phyloP scores from a whole-genome alignment of 2,888 invertebrate species.

The Tanytarsus gracilentus region DNA sequence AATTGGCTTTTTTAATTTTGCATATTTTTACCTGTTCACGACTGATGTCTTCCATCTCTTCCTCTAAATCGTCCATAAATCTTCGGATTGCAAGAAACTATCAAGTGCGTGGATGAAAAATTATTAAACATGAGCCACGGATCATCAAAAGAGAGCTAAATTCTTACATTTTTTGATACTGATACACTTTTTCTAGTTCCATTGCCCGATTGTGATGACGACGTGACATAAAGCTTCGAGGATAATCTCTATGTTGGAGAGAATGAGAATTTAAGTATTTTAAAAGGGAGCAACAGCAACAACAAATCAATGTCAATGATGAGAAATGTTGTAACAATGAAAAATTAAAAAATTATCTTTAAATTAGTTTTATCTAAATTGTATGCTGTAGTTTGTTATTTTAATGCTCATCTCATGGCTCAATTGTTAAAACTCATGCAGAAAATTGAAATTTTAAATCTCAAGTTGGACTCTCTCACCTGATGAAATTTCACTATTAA shows the following conservation, averaged over 20 bases:
- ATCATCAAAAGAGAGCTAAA: background rate
- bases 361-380: too few relatives aligned
- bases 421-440: too few relatives aligned
- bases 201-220: background rate
- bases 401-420: too few relatives aligned
- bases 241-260: conserved; percentile 16
- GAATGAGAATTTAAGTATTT: too few relatives aligned
- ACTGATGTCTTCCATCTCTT: conserved; percentile 19
- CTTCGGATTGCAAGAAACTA: conserved; percentile 1
- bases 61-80: conserved; percentile 17
- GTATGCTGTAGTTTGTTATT: too few relatives aligned
- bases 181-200: too few relatives aligned
- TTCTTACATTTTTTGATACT: conserved; percentile 20
- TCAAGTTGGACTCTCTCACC: conserved; percentile 4
- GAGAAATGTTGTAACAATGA: conserved; percentile 11
- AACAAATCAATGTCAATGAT: conserved; percentile 28
- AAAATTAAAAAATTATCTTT: background rate
- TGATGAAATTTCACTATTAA: conserved; percentile 19
- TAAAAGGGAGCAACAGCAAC: conserved; percentile 22
- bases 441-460: too few relatives aligned
- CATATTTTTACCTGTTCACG: conserved; percentile 8
- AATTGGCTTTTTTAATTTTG: background rate
- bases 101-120: background rate
- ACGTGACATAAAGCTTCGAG: background rate
- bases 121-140: background rate